Evolutionary conservation across 2,797 vertebrate species (phyloP).

Genomic region (Microcaecilia unicolor): DNA sequence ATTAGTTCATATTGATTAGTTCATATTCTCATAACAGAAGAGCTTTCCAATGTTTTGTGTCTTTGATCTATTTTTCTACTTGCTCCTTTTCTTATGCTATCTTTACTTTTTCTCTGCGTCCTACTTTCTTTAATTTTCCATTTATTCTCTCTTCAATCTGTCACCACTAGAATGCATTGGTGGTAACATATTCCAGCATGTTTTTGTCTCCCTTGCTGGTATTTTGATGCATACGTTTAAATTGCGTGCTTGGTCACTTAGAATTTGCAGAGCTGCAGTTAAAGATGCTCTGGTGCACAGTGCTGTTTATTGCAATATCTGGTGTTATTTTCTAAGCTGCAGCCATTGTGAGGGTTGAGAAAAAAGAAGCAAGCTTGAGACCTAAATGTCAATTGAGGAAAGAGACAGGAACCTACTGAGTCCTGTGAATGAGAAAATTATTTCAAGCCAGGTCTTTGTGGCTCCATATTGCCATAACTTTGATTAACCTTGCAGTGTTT

Average conservation of each 20-base stretch:
- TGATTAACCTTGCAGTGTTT: conserved; percentile 60
- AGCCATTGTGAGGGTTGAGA: conserved; percentile 22
- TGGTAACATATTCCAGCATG: neutral
- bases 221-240: conserved; percentile 4
- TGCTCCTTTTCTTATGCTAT: no score
- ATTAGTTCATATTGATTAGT: no score
- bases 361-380: conserved; percentile 11
- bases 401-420: conserved; percentile 14
- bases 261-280: conserved; percentile 13
- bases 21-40: no score
- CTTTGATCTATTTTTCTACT: no score
- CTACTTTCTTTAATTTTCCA: no score
- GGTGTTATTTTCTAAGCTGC: conserved; percentile 11
- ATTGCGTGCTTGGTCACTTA: conserved; percentile 6
- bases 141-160: no score
- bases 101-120: no score
- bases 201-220: neutral
- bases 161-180: neutral
- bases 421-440: conserved; percentile 33
- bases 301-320: conserved; percentile 11
- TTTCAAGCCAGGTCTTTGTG: conserved; percentile 27
- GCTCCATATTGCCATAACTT: conserved; percentile 42
- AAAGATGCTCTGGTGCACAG: neutral
- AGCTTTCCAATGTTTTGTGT: no score
- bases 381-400: conserved; percentile 22